Evolutionary conservation across 2,888 invertebrate genomes (phyloP).

Genomic region (Bhutanitis thaidina): DNA sequence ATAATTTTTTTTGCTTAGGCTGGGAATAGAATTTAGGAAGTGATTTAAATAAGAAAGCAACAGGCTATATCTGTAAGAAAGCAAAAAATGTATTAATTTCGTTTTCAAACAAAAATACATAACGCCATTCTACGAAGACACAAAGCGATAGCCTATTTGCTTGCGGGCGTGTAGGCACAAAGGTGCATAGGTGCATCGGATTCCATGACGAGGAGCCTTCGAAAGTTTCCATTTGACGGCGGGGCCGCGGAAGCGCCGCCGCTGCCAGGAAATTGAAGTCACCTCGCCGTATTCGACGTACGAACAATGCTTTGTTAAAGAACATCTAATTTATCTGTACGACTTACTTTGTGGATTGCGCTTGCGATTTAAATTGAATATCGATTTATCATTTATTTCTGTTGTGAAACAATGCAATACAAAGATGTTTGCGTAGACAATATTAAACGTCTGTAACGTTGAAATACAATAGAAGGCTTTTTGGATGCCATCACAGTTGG

Average conservation of each 20-base stretch:
- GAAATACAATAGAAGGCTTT: too few relatives aligned
- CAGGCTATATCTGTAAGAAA: too few relatives aligned
- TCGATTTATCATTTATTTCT: slow-evolving; percentile 41
- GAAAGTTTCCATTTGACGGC: slow-evolving; percentile 63
- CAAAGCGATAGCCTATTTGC: slow-evolving; percentile 62
- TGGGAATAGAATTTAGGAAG: too few relatives aligned
- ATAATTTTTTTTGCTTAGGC: too few relatives aligned
- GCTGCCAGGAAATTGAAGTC: slow-evolving; percentile 76
- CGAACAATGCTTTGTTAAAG: slow-evolving; percentile 75
- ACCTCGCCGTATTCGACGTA: slow-evolving; percentile 55
- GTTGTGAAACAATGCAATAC: slow-evolving; percentile 6
- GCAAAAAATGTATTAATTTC: too few relatives aligned
- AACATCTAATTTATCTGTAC: slow-evolving; percentile 74
- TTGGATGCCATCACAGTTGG: too few relatives aligned
- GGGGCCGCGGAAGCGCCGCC: slow-evolving; percentile 51
- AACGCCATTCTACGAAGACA: slow-evolving; percentile 21
- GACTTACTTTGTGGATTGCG: slow-evolving; percentile 56
- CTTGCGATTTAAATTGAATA: slow-evolving; percentile 71
- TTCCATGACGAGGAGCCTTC: slow-evolving; percentile 60
- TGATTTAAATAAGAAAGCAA: too few relatives aligned
- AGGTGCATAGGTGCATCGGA: slow-evolving; percentile 64
- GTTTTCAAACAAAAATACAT: background rate
- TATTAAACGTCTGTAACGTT: too few relatives aligned
- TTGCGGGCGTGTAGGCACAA: slow-evolving; percentile 55
- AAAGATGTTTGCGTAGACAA: too few relatives aligned